Evolutionary conservation across 2,888 invertebrate species (phyloP).

Genomic region (Pyrgus malvae): DNA sequence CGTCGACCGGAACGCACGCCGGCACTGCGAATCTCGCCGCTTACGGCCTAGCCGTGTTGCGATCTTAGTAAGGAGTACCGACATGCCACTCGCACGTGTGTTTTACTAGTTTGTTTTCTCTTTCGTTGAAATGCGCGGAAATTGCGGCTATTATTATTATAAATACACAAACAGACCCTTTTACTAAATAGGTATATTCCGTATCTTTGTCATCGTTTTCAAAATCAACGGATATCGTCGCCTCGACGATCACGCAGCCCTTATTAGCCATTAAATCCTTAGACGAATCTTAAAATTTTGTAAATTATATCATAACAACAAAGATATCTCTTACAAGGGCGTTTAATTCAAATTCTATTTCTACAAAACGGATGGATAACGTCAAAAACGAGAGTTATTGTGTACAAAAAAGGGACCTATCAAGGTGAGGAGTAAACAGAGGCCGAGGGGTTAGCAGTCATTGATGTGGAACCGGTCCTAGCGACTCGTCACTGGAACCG

Average conservation of each 20-base stretch:
- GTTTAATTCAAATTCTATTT: background rate
- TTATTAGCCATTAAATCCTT: too few species aligned
- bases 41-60: conserved; percentile 60
- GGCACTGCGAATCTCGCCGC: conserved; percentile 71
- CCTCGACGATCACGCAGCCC: too few species aligned
- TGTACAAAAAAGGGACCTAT: conserved; percentile 53
- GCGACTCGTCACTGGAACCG: conserved; percentile 59
- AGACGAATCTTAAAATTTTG: too few species aligned
- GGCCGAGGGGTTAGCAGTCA: conserved; percentile 69
- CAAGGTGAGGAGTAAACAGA: conserved; percentile 55
- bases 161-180: background rate
- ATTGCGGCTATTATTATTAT: conserved; percentile 6
- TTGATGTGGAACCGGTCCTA: conserved; percentile 76
- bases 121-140: conserved; percentile 44
- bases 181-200: too few species aligned
- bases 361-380: conserved; percentile 44
- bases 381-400: conserved; percentile 68
- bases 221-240: too few species aligned
- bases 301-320: too few species aligned
- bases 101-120: conserved; percentile 65
- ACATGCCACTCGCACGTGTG: conserved; percentile 67
- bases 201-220: background rate
- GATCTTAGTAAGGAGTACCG: conserved; percentile 64
- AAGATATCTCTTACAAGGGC: too few species aligned
- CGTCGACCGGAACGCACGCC: conserved; percentile 80